Evolutionary conservation across 37 sponge, comb jelly and placozoan genomes (phyloP), one percentile per base, ranked within the genome.

Genomic region (Ianthella basta): DNA sequence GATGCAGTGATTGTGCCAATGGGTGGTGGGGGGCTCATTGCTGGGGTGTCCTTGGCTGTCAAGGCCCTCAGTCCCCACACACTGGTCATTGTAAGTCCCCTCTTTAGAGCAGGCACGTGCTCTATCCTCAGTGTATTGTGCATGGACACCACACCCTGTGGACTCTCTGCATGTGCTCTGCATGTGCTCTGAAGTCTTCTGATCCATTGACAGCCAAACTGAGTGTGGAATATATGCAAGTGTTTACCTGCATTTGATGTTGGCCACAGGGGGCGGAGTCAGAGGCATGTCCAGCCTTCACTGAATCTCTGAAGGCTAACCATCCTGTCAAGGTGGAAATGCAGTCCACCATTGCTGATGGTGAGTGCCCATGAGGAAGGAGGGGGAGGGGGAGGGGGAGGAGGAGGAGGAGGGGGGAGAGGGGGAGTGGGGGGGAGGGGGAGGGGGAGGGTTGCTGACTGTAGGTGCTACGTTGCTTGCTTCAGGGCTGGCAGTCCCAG

Each of bases 1-100:
- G 96, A 96, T 87, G 97, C 94, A 0, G 86, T 96, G 41, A 80
- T 96, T 16, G 88, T 96, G 1, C 97, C 97, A 37, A 92, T 96
- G 21, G 97, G 97, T 23, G 97, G 97, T 32, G 97, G 86, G 27
- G 97, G 97, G 19, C 87, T 96, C 4, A 84, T 96, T 27, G 97
- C 97, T 0, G 97, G 97, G 0, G 83, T 91, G 57, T 73, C 97
- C 20, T 59, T 87, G n/a, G 89, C 92, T 16, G 70, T 94, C 61
- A 96, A 96, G 80, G 79, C 92, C 70, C 80, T 94, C 53, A 72
- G 77, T 18, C 97, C 97, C 5, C 20, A 85, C 16, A 80, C 89
- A 23, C 29, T 83, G 50, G 87, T 96, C 53, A 91, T 93, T 81
- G 97, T 96, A 73, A 83, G 92, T 88, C 21, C 33, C n/a, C n/a